Evolutionary conservation across 1,140 invertebrate genomes (phyloP), one percentile per base, ranked within the genome.

Genomic region (Diorhabda elongata): DNA sequence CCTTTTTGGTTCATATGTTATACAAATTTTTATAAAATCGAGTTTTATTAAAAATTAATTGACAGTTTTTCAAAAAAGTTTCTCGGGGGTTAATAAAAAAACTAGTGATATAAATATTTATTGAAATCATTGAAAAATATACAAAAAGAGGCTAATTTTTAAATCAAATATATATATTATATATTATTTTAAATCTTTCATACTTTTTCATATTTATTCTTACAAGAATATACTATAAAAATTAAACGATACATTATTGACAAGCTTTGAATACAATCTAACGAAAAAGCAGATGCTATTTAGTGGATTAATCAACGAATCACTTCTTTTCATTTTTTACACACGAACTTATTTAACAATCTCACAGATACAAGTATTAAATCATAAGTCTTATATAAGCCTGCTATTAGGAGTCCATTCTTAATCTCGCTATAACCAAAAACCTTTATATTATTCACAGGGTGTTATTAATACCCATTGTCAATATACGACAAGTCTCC

Each of bases 121-220:
- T 42, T 61, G 61, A 42, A 62, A 61, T 62, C 42, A 68, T 47
- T 52, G 47, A 68, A 44, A 61, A 52, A 8, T 52, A 68, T 61
- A 62, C 58, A 58, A 61, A 44, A 43, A 26, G 45, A 47, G 43
- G n/a, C 43, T 7, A 60, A 45, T 45, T 42, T 58, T 58, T 11
- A 67, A 67, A 58, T 42, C 8, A 42, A 52, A 66, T 66, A 44
- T 42, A 57, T 66, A 60, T 42, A 26, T 42, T 47, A 61, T 61
- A 44, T 59, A 52, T 68, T 68, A 66, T 58, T 57, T 58, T 66
- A 58, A 66, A n/a, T 42, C 42, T 66, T 65, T 57, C 56, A n/a
- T 66, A 58, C 52, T 26, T 42, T 8, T 58, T n/a, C 61, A 7
- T 44, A 42, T 26, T 62, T 62, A 56, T 7, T 45, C 63, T 45